Evolutionary conservation across 2,797 vertebrate genomes (phyloP), one percentile per base, ranked within the genome.

Genomic region (Pangasius krempfi): DNA sequence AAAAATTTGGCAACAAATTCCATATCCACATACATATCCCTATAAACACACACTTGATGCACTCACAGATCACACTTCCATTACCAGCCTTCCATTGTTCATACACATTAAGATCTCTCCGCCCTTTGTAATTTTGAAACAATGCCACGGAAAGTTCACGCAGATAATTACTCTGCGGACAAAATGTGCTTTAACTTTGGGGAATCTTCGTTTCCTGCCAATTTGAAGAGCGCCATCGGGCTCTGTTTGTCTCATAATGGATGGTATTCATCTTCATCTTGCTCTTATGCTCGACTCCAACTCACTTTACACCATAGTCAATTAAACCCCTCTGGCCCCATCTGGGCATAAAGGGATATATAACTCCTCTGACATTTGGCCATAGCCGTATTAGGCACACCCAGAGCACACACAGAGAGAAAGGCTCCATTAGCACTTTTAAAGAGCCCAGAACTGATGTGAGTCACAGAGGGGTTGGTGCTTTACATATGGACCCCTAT

Each of bases 321-420:
- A 96, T 96, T 95, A 96, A 95, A 94, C 93, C 95, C 96, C 94
- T 92, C 92, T 94, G 95, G 95, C 92, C 93, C 92, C 93, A 93
- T 95, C 93, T 95, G 94, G 93, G 94, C 93, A 93, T 94, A 95
- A 96, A 96, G 95, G 95, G 95, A 96, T 95, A 95, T 95, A 95
- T 96, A 96, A 95, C 93, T 94, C 95, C 95, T 95, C 89, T 96
- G 95, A 96, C 96, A 95, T 97, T 96, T 96, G 93, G 92, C 92
- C 90, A 91, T 90, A 94, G 93, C 93, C 92, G 91, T 95, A 95
- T 96, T 95, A 96, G 94, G 93, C 95, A 95, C 95, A 95, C 95
- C 95, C 94, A 95, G 91, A 92, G 94, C 94, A 93, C 94, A 89
- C 81, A 86, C 84, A 68, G 88, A 90, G 58, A 87, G 64, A 88